phyloP scores from a whole-genome alignment of 2,888 invertebrate species.

The Alloscopus bannaensis region DNA sequence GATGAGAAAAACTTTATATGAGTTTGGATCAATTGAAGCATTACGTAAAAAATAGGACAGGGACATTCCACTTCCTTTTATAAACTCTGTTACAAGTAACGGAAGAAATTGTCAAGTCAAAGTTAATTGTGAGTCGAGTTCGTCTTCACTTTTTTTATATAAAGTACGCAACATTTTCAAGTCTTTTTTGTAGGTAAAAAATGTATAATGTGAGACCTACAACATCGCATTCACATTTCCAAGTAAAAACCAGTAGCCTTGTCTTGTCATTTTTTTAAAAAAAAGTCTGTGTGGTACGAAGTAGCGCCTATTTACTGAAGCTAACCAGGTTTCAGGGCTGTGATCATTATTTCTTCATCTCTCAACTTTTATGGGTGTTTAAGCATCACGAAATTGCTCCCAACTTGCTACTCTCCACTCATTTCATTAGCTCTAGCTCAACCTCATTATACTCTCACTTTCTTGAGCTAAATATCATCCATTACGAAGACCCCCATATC shows the following conservation, averaged over 20 bases:
- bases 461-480: background rate
- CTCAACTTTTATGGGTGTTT: conserved; percentile 43
- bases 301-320: background rate
- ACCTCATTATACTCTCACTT: conserved; percentile 40
- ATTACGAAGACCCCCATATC: no score
- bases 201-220: background rate
- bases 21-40: conserved; percentile 4
- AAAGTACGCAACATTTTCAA: conserved; percentile 24
- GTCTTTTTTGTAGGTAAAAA: no score
- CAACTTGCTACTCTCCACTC: conserved; percentile 39
- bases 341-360: conserved; percentile 46
- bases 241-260: no score
- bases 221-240: background rate
- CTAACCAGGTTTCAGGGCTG: conserved; percentile 16
- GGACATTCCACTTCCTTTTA: no score
- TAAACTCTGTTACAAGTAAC: conserved; percentile 4
- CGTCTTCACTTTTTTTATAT: conserved; percentile 27
- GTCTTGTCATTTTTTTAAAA: no score
- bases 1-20: conserved; percentile 30
- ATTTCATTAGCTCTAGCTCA: conserved; percentile 29
- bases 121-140: conserved; percentile 53
- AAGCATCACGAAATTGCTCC: conserved; percentile 50
- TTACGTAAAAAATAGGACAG: background rate
- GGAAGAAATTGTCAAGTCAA: conserved; percentile 48
- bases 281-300: no score